Base-by-base conservation (phyloP, 92 coral and sea anemone genomes). In the Porites cylindrica region DNA sequence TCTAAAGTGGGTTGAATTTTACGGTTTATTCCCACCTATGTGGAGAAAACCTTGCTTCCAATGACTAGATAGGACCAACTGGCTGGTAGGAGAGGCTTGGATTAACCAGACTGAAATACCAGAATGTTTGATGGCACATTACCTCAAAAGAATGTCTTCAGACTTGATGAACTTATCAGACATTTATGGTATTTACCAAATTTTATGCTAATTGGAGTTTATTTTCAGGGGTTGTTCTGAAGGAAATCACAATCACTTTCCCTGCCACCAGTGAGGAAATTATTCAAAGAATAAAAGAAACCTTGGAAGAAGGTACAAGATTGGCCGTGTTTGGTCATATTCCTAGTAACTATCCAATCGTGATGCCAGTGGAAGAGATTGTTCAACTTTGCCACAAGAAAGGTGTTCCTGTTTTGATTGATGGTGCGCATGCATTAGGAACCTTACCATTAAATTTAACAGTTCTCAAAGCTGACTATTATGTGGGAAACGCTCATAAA, bases 381-480 rank as follows among this genome's bases (percentile, higher is more conserved):
- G 91, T 89, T 29, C 54, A 82, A 17, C 81, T 92, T 53, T 92
- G 95, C 82, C 95, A 89, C 77, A 90, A 63, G 20, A 92, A 78
- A 82, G 91, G 93, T 69, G 91, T 92, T 11, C 91, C 88, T 38
- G 91, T 92, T 10, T 68, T 92, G 21, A 89, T 92, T 52, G 95
- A 92, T 67, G 95, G 95, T 43, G 95, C 95, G 0, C 95, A 89
- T 82, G 95, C 95, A 1, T 72, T 89, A 0, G 95, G 95, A 9
- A 70, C 78, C 61, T 24, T 92, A 54, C 89, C 88, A 8, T 68
- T 92, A 23, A 76, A 89, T 19, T 43, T 92, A 63, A 1, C 14
- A 24, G 51, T 58, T 26, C 78, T 92, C 32, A 66, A 82, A 12
- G 93, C 93, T 76, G 95, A 92, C 66, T 92, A 81, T 77, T 92